Conservation (phyloP, 2,113 vertebrate species). For the Ictalurus furcatus region DNA sequence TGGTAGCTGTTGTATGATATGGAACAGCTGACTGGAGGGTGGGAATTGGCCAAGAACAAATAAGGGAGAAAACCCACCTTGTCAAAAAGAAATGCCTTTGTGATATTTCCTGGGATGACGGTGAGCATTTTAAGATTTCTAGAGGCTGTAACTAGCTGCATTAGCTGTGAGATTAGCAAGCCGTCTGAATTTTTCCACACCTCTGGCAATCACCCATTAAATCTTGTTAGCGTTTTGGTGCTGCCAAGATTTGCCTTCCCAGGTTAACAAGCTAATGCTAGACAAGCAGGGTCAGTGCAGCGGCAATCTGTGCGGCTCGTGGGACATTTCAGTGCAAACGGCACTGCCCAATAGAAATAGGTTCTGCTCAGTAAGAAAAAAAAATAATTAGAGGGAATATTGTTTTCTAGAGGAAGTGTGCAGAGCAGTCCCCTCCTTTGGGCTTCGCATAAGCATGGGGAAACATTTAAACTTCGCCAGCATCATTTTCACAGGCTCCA, state of each 20-base stretch:
- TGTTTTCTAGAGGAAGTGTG: constrained; percentile 17
- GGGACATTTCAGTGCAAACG: neutral
- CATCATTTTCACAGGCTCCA: constrained; percentile 43
- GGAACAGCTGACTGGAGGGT: neutral
- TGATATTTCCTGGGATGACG: neutral
- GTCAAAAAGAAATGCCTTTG: neutral
- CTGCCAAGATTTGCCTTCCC: neutral
- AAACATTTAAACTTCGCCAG: constrained; percentile 42
- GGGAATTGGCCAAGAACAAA: neutral
- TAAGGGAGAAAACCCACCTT: neutral
- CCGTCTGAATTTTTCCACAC: neutral
- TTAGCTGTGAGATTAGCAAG: neutral
- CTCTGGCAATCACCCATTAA: neutral
- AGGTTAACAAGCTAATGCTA: neutral
- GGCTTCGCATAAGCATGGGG: constrained; percentile 22
- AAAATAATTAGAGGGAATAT: neutral
- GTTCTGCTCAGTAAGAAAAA: neutral
- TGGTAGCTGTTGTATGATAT: neutral
- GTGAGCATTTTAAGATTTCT: neutral
- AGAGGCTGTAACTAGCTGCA: neutral
- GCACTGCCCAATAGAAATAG: neutral
- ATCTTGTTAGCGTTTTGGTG: neutral
- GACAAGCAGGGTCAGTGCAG: neutral
- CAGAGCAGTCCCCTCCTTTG: constrained; percentile 8
- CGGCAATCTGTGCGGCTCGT: neutral